Evolutionary conservation across 2,113 vertebrate species (phyloP), one percentile per base, ranked within the genome.

Genomic region (Syngnathus scovelli): DNA sequence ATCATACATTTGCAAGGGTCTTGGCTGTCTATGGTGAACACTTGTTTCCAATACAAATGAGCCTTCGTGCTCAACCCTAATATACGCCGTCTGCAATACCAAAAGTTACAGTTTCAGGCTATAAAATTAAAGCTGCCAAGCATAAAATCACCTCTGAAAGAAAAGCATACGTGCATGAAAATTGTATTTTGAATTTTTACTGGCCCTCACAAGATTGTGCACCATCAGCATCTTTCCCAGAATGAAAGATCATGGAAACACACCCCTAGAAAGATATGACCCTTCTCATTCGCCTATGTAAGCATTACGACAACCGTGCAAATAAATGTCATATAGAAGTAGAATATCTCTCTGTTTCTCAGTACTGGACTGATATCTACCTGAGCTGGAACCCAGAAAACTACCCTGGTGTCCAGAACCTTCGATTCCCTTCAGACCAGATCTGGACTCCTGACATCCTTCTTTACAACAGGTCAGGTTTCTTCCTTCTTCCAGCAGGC

Each of bases 391-490:
- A 95, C 83, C 89, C 91, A 49, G 88, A 90, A 52, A 88, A 89
- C 60, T 93, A 93, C 23, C 92, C 93, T 0, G 94, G 94, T 2
- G 93, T 95, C 62, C 92, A 93, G 88, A 95, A 93, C 69, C 83
- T 95, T 36, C 82, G 92, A 59, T 95, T 95, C 79, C 94, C 93
- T 33, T 87, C 93, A 0, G 88, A 93, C 80, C 93, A 94, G 84
- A 89, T 95, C 66, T 95, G 94, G 93, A 93, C 93, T 1, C 94
- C 94, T 41, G 94, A 95, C 75, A 94, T 95, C 78, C 92, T 95
- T 64, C 92, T 95, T 7, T 95, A 95, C 77, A 95, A 95, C 91
- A 95, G 94, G 94, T 95, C 83, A 91, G 88, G 54, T 4, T 64
- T 65, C 48, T 55, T 41, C 1, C 21, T 61, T 66, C 10, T 36